phyloP scores from a whole-genome alignment of 2,888 invertebrate genomes.

The Cephalotes varians region DNA sequence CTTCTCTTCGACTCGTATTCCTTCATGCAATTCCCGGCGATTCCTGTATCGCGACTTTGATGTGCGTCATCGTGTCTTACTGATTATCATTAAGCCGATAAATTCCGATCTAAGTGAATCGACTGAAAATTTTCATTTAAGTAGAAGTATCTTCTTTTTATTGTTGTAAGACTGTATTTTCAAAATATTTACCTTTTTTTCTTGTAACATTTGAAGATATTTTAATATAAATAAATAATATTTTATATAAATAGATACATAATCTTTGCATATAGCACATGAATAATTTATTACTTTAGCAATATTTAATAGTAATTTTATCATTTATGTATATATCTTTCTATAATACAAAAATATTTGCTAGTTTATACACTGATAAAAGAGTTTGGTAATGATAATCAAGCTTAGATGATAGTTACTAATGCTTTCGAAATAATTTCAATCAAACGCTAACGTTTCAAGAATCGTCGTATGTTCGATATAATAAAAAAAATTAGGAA shows the following conservation, averaged over 20 bases:
- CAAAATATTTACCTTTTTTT: background rate
- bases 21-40: conserved; percentile 72
- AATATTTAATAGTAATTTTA: background rate
- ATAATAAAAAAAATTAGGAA: no score
- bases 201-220: background rate
- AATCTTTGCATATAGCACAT: background rate
- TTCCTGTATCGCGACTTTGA: conserved; percentile 78
- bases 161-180: background rate
- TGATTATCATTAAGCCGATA: conserved; percentile 77
- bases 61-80: conserved; percentile 73
- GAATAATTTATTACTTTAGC: background rate
- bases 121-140: conserved; percentile 60
- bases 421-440: no score
- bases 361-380: background rate
- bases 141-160: conserved; percentile 8
- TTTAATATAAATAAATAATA: background rate
- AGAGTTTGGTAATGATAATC: no score
- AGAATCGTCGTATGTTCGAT: no score
- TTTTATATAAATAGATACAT: background rate
- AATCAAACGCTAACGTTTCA: no score
- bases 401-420: no score
- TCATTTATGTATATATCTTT: background rate
- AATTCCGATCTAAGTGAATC: conserved; percentile 72
- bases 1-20: conserved; percentile 54
- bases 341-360: no score